Base-by-base conservation (phyloP, 2,113 vertebrate genomes). In the Plestiodon gilberti region DNA sequence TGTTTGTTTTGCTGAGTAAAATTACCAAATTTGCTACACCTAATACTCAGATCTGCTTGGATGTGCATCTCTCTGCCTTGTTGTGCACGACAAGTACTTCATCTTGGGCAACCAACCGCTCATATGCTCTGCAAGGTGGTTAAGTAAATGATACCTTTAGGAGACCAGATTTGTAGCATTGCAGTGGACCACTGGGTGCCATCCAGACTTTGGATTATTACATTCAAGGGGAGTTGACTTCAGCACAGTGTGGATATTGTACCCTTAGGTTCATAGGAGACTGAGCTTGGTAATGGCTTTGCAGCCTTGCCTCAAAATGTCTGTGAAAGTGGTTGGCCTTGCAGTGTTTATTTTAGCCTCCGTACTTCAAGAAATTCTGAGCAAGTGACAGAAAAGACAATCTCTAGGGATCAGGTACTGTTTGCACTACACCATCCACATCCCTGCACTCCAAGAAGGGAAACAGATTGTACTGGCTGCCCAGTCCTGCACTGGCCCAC, bases 1-100 rank as follows among this genome's bases (percentile, higher is more conserved):
- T 57, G 10, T 64, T 77, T 52, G 20, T 23, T 64, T 23, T 6
- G 9, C 40, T 8, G 59, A 64, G 59, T n/a, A 52, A 76, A 84
- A 84, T n/a, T 23, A 64, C 9, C 74, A 83, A 62, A 65, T 83
- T 48, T 38, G 2, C 2, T 65, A 62, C 57, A n/a, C 40, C 61
- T 33, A 71, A 85, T 33, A 30, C n/a, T 28, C n/a, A 30, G 33
- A 22, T 0, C 0, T 4, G n/a, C 0, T 0, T n/a, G 30, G 55
- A 73, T 64, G 22, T 25, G 40, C 83, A 69, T 55, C 64, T 59
- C 30, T 8, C 71, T 71, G 48, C 2, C 76, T 55, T 65, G 30
- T 71, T 25, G 48, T n/a, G 48, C 70, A 20, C 52, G 28, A 35
- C 25, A 23, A 43, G 20, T 28, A 17, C 28, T 62, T 64, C 17